These are phyloP conservation scores for Danionella dracula DNA, from an alignment of 2,797 vertebrate species.

Conservation along the genomic window DNA sequence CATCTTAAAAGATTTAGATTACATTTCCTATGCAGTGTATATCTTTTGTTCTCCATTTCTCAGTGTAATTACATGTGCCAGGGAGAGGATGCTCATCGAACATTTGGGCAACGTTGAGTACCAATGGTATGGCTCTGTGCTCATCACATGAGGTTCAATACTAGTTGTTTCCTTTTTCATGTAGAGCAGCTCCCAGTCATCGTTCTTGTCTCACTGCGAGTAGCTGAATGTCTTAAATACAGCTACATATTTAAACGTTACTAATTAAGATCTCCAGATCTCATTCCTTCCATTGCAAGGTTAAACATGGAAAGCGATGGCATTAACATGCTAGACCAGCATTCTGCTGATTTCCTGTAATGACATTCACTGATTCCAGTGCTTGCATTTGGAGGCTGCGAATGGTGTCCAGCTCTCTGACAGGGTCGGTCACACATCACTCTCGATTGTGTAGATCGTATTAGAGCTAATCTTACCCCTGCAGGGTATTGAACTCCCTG, in stretches of 20 bases:
- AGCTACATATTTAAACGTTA: slow-evolving; percentile 60
- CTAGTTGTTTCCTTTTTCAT: slow-evolving; percentile 9
- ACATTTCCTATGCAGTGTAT: too few relatives aligned
- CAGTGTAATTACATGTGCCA: too few relatives aligned
- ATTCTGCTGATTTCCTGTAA: neutral
- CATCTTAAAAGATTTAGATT: too few relatives aligned
- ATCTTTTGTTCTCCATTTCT: too few relatives aligned
- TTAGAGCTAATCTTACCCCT: slow-evolving; percentile 9
- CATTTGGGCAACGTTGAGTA: slow-evolving; percentile 16
- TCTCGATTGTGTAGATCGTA: neutral
- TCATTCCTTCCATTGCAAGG: slow-evolving; percentile 45
- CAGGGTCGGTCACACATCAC: neutral
- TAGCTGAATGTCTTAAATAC: slow-evolving; percentile 57
- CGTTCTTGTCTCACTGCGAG: slow-evolving; percentile 28
- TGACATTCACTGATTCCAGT: neutral
- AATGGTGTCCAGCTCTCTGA: neutral
- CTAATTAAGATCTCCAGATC: slow-evolving; percentile 64
- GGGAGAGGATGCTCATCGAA: neutral
- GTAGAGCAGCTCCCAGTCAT: slow-evolving; percentile 21
- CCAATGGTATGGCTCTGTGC: neutral
- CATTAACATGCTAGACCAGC: slow-evolving; percentile 31
- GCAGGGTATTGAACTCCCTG: neutral
- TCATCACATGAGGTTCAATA: slow-evolving; percentile 7
- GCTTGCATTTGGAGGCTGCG: neutral
- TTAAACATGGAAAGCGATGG: slow-evolving; percentile 53